Evolutionary conservation across 2,888 invertebrate genomes (phyloP), one percentile per base, ranked within the genome.

Genomic region (Hololepta plana): DNA sequence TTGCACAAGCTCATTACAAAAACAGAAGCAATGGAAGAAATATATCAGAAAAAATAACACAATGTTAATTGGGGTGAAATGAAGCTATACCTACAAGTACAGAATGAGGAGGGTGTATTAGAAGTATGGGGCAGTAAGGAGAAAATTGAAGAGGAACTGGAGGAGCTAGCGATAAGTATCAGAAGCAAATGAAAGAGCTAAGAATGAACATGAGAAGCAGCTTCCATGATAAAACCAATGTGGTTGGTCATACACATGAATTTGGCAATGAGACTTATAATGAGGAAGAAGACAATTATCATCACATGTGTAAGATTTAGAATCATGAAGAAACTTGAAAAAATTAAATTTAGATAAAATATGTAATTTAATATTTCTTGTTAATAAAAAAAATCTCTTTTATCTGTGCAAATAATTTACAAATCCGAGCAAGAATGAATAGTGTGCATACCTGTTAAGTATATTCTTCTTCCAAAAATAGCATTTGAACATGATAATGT

Each of bases 41-140:
- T 91, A 64, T 52, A 72, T 91, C 27, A 62, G 29, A 88, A 88
- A 55, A 96, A 96, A 65, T 95, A 95, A 8, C 93, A 93, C 54
- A 81, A 90, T 53, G 60, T 69, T 17, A 64, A 72, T 35, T 88
- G 85, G 77, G 87, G 90, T 23, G 85, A 88, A 49, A 96, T 96
- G 96, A 93, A 93, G 45, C 63, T 98, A 8, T 98, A 88, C 60
- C 59, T 96, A 36, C 72, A 79, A 47, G 55, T 72, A 38, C 91
- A 93, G 66, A 57, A 72, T 16, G 72, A 74, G 49, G 60, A 67
- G 49, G 63, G 90, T 41, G 87, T 88, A 12, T 49, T 79, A 16
- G 70, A 73, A 43, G 79, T 93, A 22, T 91, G 91, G 85, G 90
- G 79, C 8, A 64, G 66, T 23, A 72, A 73, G 45, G 84, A 79